Percentiles rank a stretch among this genome's conserved stretches.
Evolutionary conservation across 2,113 vertebrate genomes (phyloP).

Genomic region (Myotis brandtii): DNA sequence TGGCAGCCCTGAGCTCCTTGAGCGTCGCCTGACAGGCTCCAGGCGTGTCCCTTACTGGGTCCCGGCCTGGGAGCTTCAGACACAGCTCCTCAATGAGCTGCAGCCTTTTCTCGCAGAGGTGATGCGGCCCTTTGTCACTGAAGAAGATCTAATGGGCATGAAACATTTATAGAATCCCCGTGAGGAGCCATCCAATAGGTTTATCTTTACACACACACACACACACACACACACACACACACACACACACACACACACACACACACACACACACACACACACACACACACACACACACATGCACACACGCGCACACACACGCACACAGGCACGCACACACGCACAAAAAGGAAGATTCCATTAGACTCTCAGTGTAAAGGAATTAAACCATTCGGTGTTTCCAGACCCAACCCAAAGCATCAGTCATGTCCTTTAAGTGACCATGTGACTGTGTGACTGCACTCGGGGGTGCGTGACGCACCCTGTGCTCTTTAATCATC

Average conservation of each 20-base stretch:
- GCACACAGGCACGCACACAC: too few species aligned
- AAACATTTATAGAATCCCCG: conserved; percentile 12
- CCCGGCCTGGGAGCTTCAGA: conserved; percentile 92
- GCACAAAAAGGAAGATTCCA: neutral
- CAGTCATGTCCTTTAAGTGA: neutral
- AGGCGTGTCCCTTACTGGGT: conserved; percentile 86
- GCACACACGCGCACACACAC: too few species aligned
- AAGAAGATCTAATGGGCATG: conserved; percentile 91
- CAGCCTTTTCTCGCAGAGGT: conserved; percentile 92
- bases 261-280: too few species aligned
- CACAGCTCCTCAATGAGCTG: conserved; percentile 94
- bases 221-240: too few species aligned
- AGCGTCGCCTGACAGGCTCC: conserved; percentile 86
- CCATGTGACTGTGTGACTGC: neutral
- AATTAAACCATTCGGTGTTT: neutral
- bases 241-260: too few species aligned
- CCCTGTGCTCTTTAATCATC: conserved; percentile 93
- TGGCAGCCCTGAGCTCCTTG: conserved; percentile 89
- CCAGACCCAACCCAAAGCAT: neutral
- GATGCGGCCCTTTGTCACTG: conserved; percentile 90
- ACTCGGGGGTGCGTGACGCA: conserved; percentile 75
- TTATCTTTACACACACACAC: neutral
- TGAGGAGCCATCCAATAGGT: neutral
- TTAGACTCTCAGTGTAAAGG: neutral
- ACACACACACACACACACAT: too few species aligned